A percentile compares a stretch with the other conserved stretches of the same genome.
phyloP scores from a whole-genome alignment of 2,113 vertebrate species.

The Sander vitreus region DNA sequence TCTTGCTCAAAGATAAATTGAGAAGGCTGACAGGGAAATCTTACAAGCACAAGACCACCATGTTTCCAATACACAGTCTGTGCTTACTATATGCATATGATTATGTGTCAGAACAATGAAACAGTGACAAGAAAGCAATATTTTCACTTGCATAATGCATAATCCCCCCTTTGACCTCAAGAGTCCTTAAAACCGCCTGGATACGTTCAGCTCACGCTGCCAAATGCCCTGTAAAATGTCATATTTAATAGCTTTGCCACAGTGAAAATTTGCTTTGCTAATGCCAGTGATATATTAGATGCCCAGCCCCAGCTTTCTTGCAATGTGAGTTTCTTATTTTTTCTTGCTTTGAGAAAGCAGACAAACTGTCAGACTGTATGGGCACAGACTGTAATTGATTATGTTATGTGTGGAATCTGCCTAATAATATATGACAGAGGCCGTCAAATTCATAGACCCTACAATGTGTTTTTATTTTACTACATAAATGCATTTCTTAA shows the following conservation, averaged over 20 bases:
- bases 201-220: conserved; percentile 44
- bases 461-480: conserved; percentile 8
- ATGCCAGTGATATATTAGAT: conserved; percentile 50
- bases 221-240: conserved; percentile 55
- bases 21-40: not conserved
- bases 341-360: not conserved
- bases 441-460: conserved; percentile 17
- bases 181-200: conserved; percentile 53
- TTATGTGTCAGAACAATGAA: conserved; percentile 15
- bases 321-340: conserved; percentile 24
- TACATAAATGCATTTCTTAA: not conserved
- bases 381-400: conserved; percentile 51
- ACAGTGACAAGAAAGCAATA: conserved; percentile 21
- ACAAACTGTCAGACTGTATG: conserved; percentile 7
- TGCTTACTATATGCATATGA: conserved; percentile 6
- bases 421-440: conserved; percentile 45
- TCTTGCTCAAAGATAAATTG: not conserved
- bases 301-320: conserved; percentile 15
- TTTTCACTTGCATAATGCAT: conserved; percentile 18
- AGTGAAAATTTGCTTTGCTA: conserved; percentile 47
- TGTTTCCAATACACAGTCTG: not conserved
- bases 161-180: conserved; percentile 12
- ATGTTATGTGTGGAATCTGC: conserved; percentile 23
- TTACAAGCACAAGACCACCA: not conserved
- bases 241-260: conserved; percentile 58